Percentiles rank a stretch among this genome's conserved stretches.
Evolutionary conservation across 2,797 vertebrate species (phyloP).

Genomic region (Myotis pilosus): DNA sequence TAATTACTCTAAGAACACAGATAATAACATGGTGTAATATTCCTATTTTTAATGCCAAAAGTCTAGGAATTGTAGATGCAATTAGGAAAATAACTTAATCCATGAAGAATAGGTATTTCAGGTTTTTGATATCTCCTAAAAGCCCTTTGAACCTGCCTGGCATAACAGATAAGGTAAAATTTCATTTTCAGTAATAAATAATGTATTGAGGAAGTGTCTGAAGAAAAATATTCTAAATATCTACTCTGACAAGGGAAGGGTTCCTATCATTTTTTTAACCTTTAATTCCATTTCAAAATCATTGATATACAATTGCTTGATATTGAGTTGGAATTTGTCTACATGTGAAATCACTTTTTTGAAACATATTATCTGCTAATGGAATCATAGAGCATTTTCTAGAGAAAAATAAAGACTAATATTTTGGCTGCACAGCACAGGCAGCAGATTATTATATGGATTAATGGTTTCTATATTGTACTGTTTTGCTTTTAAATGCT

Average conservation of each 20-base stretch:
- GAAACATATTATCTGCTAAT: constrained; percentile 56
- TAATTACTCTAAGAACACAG: constrained; percentile 10
- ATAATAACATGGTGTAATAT: constrained; percentile 37
- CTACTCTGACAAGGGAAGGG: constrained; percentile 36
- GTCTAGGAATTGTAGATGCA: constrained; percentile 28
- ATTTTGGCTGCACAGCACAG: constrained; percentile 33
- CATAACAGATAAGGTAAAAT: constrained; percentile 45
- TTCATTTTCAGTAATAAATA: constrained; percentile 22
- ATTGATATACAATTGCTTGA: constrained; percentile 49
- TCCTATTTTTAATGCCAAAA: constrained; percentile 50
- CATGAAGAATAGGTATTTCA: constrained; percentile 34
- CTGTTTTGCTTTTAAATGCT: constrained; percentile 58
- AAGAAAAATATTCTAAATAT: constrained; percentile 55
- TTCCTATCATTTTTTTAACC: constrained; percentile 50
- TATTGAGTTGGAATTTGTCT: constrained; percentile 54
- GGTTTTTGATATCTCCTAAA: constrained; percentile 57
- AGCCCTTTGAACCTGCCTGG: constrained; percentile 2
- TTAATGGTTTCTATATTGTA: constrained; percentile 34
- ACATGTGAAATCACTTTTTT: constrained; percentile 51
- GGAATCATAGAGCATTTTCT: constrained; percentile 49
- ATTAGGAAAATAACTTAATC: constrained; percentile 67
- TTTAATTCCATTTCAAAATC: constrained; percentile 63
- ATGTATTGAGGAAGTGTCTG: constrained; percentile 20
- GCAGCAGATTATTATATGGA: constrained; percentile 34
- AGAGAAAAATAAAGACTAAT: constrained; percentile 10